Conservation (phyloP, 2,797 vertebrate species). For the Pangasius krempfi region DNA sequence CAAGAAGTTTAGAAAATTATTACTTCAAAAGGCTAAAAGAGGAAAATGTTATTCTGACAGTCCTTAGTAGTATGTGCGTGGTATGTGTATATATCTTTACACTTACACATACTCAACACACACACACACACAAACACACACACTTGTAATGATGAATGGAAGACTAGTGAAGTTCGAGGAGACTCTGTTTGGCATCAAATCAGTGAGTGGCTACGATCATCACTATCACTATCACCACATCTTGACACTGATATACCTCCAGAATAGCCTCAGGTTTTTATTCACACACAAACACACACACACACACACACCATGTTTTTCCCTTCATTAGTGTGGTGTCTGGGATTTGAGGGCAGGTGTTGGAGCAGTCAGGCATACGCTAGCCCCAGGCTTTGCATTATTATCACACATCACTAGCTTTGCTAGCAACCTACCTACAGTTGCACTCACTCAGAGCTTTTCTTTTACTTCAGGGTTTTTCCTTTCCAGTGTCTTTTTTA, state of each 20-base stretch:
- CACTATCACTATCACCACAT: background rate
- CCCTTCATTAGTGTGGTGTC: constrained; percentile 48
- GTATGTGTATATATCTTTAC: background rate
- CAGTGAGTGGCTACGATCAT: constrained; percentile 18
- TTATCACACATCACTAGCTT: constrained; percentile 45
- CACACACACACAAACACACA: constrained; percentile 7
- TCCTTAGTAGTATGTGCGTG: background rate
- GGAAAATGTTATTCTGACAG: background rate
- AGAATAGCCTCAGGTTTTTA: constrained; percentile 11
- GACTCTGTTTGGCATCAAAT: constrained; percentile 19
- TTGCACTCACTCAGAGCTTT: constrained; percentile 10
- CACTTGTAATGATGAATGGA: background rate
- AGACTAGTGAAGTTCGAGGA: constrained; percentile 22
- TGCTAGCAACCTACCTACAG: constrained; percentile 41
- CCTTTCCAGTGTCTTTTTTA: background rate
- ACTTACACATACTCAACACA: constrained; percentile 11
- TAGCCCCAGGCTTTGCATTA: constrained; percentile 52
- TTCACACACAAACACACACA: background rate
- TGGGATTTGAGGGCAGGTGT: constrained; percentile 44
- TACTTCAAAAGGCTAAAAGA: background rate
- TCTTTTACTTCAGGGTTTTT: background rate
- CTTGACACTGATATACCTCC: constrained; percentile 26
- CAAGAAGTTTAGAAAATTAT: background rate
- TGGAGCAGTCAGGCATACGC: constrained; percentile 49
- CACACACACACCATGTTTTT: constrained; percentile 39